Evolutionary conservation across 1,140 invertebrate genomes (phyloP), one percentile per base, ranked within the genome.

Genomic region (Drosophila carrolli): DNA sequence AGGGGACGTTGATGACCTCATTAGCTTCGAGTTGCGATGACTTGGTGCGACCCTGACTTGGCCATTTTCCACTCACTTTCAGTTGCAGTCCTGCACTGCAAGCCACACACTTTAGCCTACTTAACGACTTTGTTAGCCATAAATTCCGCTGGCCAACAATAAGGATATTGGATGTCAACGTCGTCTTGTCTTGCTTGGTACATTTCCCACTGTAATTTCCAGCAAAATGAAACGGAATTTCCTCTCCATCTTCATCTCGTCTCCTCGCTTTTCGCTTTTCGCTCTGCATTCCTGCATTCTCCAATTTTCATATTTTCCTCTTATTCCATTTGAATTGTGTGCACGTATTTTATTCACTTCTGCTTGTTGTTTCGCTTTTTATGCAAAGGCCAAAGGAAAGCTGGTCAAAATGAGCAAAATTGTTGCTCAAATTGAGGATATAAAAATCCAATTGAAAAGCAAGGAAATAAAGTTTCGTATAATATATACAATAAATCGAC

Each of bases 111-210:
- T 84, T 79, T 78, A 84, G 59, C 62, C 84, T 63, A 89, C 83
- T 72, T 77, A 73, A 79, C 79, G 72, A 89, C 80, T 80, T 83
- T 86, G 84, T 84, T 84, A 68, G 84, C 76, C 72, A 89, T 77
- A 86, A 86, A 89, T 89, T 89, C 66, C 44, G 62, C 70, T 67
- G 74, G 74, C 82, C 63, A 89, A 86, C 84, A 86, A 89, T 89
- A 84, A 89, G 76, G 84, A 86, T 86, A 86, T 86, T 89, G 78
- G 73, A 86, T 86, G 83, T 89, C 84, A 83, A 51, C 70, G 83
- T 82, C 70, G 62, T 59, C 68, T 77, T 86, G 82, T 78, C 82
- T 75, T 66, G 75, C 56, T 56, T 27, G 27, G 44, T 32, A 37
- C 57, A 61, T 66, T 63, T 62, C 41, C 53, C 58, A 55, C 56